Evolutionary conservation across 2,113 vertebrate genomes (phyloP).

Genomic region (Oxyura jamaicensis): DNA sequence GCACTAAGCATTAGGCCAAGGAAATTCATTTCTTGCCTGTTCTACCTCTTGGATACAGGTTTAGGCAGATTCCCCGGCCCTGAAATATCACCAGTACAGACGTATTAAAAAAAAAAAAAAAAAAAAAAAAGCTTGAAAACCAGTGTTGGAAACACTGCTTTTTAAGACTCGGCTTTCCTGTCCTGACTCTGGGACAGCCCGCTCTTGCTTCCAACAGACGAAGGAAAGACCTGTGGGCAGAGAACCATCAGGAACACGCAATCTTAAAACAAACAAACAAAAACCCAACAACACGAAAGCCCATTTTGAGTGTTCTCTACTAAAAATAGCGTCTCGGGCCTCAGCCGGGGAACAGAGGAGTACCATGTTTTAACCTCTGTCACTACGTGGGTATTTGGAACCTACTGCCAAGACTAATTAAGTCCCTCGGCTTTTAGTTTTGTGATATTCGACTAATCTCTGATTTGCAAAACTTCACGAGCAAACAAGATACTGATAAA

Average conservation of each 20-base stretch:
- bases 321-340: neutral
- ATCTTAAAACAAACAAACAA: neutral
- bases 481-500: neutral
- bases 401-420: neutral
- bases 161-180: neutral
- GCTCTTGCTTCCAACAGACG: neutral
- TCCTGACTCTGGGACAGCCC: neutral
- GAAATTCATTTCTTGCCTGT: neutral
- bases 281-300: neutral
- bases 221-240: neutral
- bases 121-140: neutral
- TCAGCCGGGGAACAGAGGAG: neutral
- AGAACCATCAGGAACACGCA: neutral
- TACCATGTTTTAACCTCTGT: neutral
- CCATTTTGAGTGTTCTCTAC: neutral
- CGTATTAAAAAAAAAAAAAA: rapidly evolving
- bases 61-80: neutral
- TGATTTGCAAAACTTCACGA: neutral
- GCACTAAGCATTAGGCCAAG: neutral
- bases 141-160: neutral
- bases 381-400: neutral
- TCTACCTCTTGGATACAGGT: neutral
- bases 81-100: neutral
- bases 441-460: neutral
- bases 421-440: neutral